Percentiles rank a stretch among this genome's conserved stretches.
These are phyloP conservation scores for Labeo calbasu DNA, from an alignment of 2,797 vertebrate genomes.

Conservation along the genomic window DNA sequence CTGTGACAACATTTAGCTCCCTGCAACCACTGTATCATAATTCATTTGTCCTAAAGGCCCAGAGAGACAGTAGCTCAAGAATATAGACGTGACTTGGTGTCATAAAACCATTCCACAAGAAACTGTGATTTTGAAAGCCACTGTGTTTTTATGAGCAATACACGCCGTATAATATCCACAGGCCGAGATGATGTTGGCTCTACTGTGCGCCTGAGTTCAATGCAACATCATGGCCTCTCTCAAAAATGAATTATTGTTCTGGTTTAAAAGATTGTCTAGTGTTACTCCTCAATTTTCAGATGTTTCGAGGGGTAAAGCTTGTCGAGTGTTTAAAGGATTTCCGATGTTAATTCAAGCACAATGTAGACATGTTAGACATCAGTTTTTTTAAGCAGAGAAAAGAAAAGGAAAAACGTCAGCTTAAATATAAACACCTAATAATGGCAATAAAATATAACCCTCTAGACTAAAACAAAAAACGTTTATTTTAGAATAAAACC, in stretches of 20 bases:
- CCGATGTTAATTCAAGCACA: background rate
- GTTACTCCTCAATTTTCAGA: background rate
- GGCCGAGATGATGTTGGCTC: background rate
- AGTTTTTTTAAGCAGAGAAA: background rate
- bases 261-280: background rate
- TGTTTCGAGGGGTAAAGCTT: background rate
- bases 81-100: slow-evolving; percentile 22
- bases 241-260: background rate
- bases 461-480: background rate
- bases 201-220: background rate
- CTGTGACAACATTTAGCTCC: slow-evolving; percentile 39
- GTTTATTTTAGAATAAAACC: background rate
- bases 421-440: background rate
- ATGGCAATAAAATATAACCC: background rate
- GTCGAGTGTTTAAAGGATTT: background rate
- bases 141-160: slow-evolving; percentile 18
- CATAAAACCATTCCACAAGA: slow-evolving; percentile 32
- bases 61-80: slow-evolving; percentile 24
- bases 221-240: background rate
- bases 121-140: slow-evolving; percentile 32
- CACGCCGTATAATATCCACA: background rate
- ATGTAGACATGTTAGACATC: background rate
- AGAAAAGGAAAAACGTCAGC: background rate
- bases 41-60: slow-evolving; percentile 42
- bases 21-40: slow-evolving; percentile 29